Base-by-base conservation (phyloP, 2,797 vertebrate species). In the Selene dorsalis region DNA sequence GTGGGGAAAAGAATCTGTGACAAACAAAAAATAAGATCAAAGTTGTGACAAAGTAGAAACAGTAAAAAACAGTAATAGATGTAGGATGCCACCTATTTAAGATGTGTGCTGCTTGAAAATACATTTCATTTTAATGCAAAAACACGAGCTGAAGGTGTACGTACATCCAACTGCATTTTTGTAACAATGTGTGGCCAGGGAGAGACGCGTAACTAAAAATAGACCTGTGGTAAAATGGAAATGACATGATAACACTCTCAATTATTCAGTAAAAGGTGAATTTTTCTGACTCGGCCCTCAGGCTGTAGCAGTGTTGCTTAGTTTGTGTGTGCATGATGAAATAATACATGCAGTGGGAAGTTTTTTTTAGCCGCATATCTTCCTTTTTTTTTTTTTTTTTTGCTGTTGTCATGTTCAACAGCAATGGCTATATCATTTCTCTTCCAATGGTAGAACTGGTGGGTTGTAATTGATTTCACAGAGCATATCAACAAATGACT, bases 231-330 rank as follows among this genome's bases (percentile, higher is more conserved):
- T 41, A 24, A 59, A 71, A 63, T 67, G 61, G 30, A 83, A 70
- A 75, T 56, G 4, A 56, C 47, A 57, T 2, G 24, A 57, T 77
- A 71, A 79, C 39, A 32, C 60, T 73, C 41, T 75, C 28, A 71
- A 10, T 76, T 70, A 82, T 82, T 82, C 58, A 79, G 26, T 62
- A 28, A 65, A 71, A 28, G 30, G 28, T 48, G 48, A 65, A 9
- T 1, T 26, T 32, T 47, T 77, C 50, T 57, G 16, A n/a, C 4
- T 47, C 9, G 18, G n/a, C 57, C 58, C 59, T 71, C 24, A 26
- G 52, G 66, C 43, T 60, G 32, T 22, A 9, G 22, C n/a, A 30
- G 20, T 13, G 35, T 69, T 63, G 20, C 32, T 60, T 69, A 56
- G 65, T 75, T 64, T 52, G 14, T 4, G n/a, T 26, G 55, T 50